Percentiles rank a stretch among this genome's conserved stretches.
phyloP scores from a whole-genome alignment of 2,888 invertebrate species.

The Chesias legatella region DNA sequence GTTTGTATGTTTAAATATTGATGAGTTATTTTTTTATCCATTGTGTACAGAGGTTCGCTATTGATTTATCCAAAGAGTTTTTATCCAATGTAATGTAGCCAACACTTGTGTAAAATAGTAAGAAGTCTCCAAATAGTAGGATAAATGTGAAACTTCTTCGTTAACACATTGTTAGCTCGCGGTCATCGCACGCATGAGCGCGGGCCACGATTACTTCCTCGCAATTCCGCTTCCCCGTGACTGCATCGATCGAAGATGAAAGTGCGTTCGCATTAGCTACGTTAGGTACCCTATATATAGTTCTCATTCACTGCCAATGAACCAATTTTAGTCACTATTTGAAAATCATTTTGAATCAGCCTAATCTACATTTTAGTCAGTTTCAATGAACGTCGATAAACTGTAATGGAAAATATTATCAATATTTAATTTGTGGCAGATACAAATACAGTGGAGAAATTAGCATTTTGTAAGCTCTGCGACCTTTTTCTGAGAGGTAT shows the following conservation, averaged over 20 bases:
- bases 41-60: no score
- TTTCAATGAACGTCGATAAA: no score
- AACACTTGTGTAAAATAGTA: no score
- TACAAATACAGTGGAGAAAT: no score
- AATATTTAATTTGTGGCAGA: neutral
- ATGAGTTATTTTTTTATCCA: neutral
- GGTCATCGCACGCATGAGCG: slow-evolving; percentile 43
- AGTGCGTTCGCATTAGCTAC: slow-evolving; percentile 30
- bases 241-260: slow-evolving; percentile 45
- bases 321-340: no score
- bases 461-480: neutral
- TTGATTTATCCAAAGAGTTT: no score
- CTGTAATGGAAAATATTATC: no score
- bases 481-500: slow-evolving; percentile 44
- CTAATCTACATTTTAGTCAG: no score
- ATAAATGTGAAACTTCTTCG: slow-evolving; percentile 34
- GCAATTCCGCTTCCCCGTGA: slow-evolving; percentile 48
- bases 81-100: no score
- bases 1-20: slow-evolving; percentile 35
- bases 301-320: neutral
- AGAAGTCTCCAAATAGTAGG: slow-evolving; percentile 24
- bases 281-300: neutral
- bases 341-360: no score
- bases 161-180: slow-evolving; percentile 22
- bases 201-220: slow-evolving; percentile 49